Evolutionary conservation across 1,140 invertebrate species (phyloP).

Genomic region (Wiebesia pumilae): DNA sequence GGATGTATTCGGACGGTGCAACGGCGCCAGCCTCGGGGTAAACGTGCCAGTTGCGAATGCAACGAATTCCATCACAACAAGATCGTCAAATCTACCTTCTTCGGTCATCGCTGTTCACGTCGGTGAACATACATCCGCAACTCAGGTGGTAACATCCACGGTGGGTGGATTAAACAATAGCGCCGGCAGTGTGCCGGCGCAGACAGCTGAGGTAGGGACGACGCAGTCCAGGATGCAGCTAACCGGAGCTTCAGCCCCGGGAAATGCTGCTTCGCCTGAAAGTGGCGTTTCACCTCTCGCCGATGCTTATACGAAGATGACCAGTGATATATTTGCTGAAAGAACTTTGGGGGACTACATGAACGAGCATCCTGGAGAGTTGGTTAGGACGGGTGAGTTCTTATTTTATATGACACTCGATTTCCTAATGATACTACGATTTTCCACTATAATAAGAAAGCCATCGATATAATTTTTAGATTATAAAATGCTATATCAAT

Average conservation of each 20-base stretch:
- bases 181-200: conserved; percentile 55
- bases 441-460: too few species aligned
- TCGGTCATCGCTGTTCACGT: neutral
- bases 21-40: conserved; percentile 67
- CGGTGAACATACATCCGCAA: neutral
- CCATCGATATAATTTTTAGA: too few species aligned
- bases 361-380: conserved; percentile 92
- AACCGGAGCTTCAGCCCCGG: conserved; percentile 73
- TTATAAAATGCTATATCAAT: too few species aligned
- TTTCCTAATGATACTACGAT: neutral
- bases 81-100: conserved; percentile 48
- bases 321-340: conserved; percentile 89
- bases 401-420: neutral
- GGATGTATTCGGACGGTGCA: conserved; percentile 75
- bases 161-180: neutral
- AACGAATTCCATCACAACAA: conserved; percentile 42
- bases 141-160: neutral
- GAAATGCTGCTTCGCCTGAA: conserved; percentile 73
- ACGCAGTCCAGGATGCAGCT: conserved; percentile 71
- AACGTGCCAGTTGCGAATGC: conserved; percentile 65
- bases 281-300: conserved; percentile 78
- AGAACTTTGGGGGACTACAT: conserved; percentile 91
- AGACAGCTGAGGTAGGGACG: conserved; percentile 57
- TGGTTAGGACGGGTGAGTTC: conserved; percentile 88
- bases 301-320: conserved; percentile 92